These are phyloP conservation scores for Cotesia glomerata DNA, from an alignment of 1,140 invertebrate genomes.

Conservation along the genomic window DNA sequence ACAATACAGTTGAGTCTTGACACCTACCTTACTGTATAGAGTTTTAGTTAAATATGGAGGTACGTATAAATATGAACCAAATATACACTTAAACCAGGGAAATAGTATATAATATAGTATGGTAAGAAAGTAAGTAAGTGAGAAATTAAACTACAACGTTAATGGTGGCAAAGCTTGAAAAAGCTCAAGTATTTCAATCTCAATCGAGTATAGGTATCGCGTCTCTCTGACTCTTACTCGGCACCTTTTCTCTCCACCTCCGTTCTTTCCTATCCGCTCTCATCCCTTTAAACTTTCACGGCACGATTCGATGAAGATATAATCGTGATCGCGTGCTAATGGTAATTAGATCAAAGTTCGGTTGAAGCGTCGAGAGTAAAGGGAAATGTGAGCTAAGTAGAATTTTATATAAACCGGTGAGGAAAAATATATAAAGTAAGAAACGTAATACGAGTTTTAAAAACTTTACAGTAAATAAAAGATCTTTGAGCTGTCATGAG, in stretches of 20 bases:
- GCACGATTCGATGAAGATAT: conserved; percentile 49
- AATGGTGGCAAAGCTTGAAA: conserved; percentile 8
- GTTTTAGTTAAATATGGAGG: background rate
- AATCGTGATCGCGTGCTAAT: conserved; percentile 54
- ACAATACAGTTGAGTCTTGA: background rate
- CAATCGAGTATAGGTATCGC: background rate
- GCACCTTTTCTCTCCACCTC: conserved; percentile 10
- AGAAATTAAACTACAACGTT: no score
- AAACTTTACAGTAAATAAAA: background rate
- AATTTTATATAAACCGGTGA: conserved; percentile 6
- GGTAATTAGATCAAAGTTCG: conserved; percentile 58
- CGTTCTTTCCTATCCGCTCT: background rate
- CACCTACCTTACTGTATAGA: background rate
- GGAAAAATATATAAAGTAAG: background rate
- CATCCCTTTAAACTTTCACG: conserved; percentile 11
- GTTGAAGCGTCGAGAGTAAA: conserved; percentile 35
- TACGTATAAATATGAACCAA: background rate
- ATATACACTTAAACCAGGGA: background rate
- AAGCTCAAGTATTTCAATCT: conserved; percentile 19
- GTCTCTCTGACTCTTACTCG: conserved; percentile 3
- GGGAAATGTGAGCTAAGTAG: conserved; percentile 26
- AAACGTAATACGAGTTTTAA: background rate
- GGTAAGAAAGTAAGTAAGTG: background rate
- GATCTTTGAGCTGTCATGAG: no score
- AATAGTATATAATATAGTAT: background rate